A percentile compares a stretch with the other conserved stretches of the same genome.
Conservation (phyloP, 2,113 vertebrate species). For the Caretta caretta region DNA sequence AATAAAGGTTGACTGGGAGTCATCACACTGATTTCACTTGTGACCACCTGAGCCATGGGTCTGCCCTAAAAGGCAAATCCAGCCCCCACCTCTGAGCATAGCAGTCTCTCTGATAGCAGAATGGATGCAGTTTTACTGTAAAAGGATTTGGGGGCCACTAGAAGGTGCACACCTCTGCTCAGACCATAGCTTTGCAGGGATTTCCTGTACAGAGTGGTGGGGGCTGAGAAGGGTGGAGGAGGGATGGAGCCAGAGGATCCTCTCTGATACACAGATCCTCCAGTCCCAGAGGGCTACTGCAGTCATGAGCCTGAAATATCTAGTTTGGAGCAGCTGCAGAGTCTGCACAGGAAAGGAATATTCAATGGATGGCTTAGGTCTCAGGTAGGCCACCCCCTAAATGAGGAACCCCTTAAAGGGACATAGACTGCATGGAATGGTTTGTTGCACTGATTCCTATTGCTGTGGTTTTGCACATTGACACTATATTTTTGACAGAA, state of each 20-base stretch:
- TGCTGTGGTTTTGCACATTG: background rate
- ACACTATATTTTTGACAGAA: background rate
- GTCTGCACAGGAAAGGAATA: background rate
- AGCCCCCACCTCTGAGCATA: background rate
- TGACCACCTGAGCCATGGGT: background rate
- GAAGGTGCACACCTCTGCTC: background rate
- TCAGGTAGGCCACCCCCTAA: background rate
- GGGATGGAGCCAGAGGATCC: background rate
- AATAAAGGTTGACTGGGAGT: conserved; percentile 2
- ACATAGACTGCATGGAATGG: background rate
- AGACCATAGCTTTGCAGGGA: background rate
- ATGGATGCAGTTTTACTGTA: background rate
- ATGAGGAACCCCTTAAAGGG: background rate
- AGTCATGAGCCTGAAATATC: background rate
- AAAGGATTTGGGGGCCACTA: background rate
- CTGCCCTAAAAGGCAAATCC: background rate
- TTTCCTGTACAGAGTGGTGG: background rate
- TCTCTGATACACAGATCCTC: background rate
- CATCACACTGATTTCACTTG: background rate
- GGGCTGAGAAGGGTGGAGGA: background rate
- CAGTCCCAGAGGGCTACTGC: background rate
- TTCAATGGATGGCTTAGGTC: accelerated
- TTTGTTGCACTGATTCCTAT: background rate
- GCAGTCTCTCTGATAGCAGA: background rate
- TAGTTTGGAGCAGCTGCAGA: background rate